These are phyloP conservation scores for Melinaea menophilus DNA, from an alignment of 2,888 invertebrate genomes.

Conservation along the genomic window DNA sequence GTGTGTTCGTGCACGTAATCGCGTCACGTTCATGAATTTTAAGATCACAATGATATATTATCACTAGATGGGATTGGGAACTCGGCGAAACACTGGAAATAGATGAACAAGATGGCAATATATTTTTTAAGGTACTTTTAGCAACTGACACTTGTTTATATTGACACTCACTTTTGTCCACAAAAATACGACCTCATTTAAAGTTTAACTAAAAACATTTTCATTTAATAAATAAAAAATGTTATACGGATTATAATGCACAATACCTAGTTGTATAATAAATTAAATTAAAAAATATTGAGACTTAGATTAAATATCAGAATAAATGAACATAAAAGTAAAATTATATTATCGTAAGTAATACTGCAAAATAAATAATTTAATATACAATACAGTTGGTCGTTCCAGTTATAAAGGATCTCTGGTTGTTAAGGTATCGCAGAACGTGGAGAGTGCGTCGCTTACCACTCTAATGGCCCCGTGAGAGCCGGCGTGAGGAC, in stretches of 20 bases:
- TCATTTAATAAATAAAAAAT: no score
- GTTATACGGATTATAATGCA: no score
- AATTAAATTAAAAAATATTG: no score
- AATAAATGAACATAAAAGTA: not conserved
- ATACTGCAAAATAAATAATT: no score
- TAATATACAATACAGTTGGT: not conserved
- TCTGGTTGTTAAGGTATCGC: constrained; percentile 22
- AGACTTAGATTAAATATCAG: not conserved
- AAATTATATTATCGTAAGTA: not conserved
- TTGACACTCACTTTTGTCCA: no score
- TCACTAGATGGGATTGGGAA: constrained; percentile 16
- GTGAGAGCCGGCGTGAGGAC: constrained; percentile 30
- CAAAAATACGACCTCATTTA: no score
- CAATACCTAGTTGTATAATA: no score
- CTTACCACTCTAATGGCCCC: constrained; percentile 35
- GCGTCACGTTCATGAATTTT: constrained; percentile 28
- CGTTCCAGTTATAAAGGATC: constrained; percentile 7
- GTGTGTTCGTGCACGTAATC: constrained; percentile 15
- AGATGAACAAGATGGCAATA: no score
- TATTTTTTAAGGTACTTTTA: no score
- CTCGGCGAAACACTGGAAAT: not conserved
- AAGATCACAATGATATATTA: constrained; percentile 16
- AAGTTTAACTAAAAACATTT: no score
- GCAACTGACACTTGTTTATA: no score
- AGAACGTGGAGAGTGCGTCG: constrained; percentile 30